Percentiles rank a stretch among this genome's conserved stretches.
phyloP scores from a whole-genome alignment of 2,797 vertebrate species.

The Etheostoma nigrum region DNA sequence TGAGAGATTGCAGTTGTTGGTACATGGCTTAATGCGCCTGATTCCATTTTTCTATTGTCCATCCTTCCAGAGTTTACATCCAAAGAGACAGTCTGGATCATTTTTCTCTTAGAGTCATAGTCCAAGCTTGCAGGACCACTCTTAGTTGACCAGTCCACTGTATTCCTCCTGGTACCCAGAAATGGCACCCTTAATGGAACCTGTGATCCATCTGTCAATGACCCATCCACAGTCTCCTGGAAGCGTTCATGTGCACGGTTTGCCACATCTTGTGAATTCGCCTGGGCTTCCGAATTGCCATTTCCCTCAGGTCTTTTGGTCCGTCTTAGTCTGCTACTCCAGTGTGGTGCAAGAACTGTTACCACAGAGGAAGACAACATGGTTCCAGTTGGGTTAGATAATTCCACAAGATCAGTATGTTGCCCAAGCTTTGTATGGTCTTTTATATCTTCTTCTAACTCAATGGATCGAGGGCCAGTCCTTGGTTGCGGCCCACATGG shows the following conservation, averaged over 20 bases:
- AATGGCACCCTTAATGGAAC: constrained; percentile 52
- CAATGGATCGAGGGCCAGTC: constrained; percentile 21
- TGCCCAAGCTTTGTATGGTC: constrained; percentile 23
- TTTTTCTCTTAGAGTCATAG: constrained; percentile 58
- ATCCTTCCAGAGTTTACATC: constrained; percentile 54
- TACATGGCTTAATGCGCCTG: constrained; percentile 21
- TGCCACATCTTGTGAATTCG: constrained; percentile 51
- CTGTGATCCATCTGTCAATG: constrained; percentile 36
- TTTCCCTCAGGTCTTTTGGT: constrained; percentile 67
- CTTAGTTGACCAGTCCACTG: constrained; percentile 72
- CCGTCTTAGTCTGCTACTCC: constrained; percentile 73
- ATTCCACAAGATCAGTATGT: constrained; percentile 19
- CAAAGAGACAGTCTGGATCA: constrained; percentile 66
- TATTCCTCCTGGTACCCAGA: constrained; percentile 58
- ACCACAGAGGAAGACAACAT: constrained; percentile 86
- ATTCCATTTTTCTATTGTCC: constrained; percentile 49
- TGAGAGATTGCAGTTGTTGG: constrained; percentile 17
- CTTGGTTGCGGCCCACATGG: constrained; percentile 28
- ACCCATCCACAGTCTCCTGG: constrained; percentile 50
- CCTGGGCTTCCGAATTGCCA: constrained; percentile 52
- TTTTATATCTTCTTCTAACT: constrained; percentile 26
- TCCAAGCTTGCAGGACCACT: constrained; percentile 66
- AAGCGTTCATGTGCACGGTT: constrained; percentile 38
- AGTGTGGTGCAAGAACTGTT: constrained; percentile 83
- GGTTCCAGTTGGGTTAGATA: constrained; percentile 9